These are phyloP conservation scores for Tetramorium simillimum DNA, from an alignment of 1,140 invertebrate species.

Conservation along the genomic window DNA sequence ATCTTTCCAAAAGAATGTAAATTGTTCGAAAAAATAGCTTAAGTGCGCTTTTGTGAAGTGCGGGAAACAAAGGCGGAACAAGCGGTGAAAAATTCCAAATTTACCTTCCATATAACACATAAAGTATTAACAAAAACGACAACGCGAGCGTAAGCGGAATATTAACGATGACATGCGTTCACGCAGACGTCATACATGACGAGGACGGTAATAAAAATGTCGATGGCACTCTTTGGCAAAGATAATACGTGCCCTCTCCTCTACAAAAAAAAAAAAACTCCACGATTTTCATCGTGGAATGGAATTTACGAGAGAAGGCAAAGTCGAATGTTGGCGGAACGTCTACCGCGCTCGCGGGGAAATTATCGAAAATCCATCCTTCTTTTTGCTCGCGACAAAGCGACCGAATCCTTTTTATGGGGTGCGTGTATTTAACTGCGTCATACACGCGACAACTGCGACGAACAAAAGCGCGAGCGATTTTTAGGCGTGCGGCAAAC, in stretches of 20 bases:
- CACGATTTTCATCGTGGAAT: conserved; percentile 14
- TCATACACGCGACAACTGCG: conserved; percentile 1
- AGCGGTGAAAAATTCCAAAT: not conserved
- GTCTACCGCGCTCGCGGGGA: conserved; percentile 23
- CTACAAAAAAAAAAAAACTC: not conserved
- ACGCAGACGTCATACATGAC: not conserved
- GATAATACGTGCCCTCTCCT: conserved; percentile 13
- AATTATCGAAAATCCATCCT: conserved; percentile 60
- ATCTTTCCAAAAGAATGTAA: not conserved
- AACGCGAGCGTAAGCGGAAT: not conserved
- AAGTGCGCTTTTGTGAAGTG: not conserved
- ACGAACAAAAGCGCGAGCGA: conserved; percentile 22
- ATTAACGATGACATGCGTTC: conserved; percentile 25
- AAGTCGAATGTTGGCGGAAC: conserved; percentile 24
- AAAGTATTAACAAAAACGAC: not conserved
- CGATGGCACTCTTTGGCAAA: not conserved
- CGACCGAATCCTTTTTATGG: conserved; percentile 12
- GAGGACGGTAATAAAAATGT: conserved; percentile 36
- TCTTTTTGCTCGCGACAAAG: conserved; percentile 36
- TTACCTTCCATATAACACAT: not conserved
- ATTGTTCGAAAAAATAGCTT: not conserved
- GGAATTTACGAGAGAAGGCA: conserved; percentile 24
- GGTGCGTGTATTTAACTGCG: conserved; percentile 45
- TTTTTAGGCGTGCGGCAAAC: not conserved
- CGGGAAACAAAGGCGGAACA: not conserved